A percentile compares a stretch with the other conserved stretches of the same genome.
Conservation (phyloP, 2,797 vertebrate species). For the Enteromius mattozi region DNA sequence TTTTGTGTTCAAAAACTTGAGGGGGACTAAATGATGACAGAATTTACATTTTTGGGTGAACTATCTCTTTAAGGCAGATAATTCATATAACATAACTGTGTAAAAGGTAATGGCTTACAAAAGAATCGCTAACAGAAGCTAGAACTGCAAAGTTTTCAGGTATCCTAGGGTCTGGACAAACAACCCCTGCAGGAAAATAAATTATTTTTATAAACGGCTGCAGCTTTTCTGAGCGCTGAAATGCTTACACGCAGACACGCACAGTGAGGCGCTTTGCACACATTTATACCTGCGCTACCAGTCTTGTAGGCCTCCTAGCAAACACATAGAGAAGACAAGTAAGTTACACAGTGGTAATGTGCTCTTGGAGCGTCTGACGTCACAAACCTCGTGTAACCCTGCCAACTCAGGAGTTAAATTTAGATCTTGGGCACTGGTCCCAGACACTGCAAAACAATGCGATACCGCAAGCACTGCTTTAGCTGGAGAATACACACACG, state of each 20-base stretch:
- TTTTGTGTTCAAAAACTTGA: background rate
- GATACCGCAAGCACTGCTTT: conserved; percentile 68
- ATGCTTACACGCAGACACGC: background rate
- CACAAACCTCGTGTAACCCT: conserved; percentile 57
- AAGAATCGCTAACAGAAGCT: background rate
- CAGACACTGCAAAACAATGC: conserved; percentile 78
- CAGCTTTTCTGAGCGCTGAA: conserved; percentile 36
- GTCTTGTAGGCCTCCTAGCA: conserved; percentile 4
- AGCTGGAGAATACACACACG: conserved; percentile 52
- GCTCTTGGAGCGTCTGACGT: conserved; percentile 60
- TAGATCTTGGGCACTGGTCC: conserved; percentile 75
- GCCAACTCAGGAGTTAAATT: conserved; percentile 79
- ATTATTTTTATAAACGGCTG: conserved; percentile 30
- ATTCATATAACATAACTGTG: too few relatives aligned
- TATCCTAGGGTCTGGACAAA: conserved; percentile 45
- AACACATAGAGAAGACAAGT: conserved; percentile 43
- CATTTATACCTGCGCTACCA: background rate
- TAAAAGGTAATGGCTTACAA: background rate
- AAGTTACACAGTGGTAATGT: conserved; percentile 56
- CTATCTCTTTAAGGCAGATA: background rate
- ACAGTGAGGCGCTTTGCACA: conserved; percentile 5
- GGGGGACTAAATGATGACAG: background rate
- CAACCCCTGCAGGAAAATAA: conserved; percentile 50
- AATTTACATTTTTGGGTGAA: background rate
- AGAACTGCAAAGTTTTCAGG: conserved; percentile 31